Base-by-base conservation (phyloP, 2,888 invertebrate species). In the Eurytoma californica region DNA sequence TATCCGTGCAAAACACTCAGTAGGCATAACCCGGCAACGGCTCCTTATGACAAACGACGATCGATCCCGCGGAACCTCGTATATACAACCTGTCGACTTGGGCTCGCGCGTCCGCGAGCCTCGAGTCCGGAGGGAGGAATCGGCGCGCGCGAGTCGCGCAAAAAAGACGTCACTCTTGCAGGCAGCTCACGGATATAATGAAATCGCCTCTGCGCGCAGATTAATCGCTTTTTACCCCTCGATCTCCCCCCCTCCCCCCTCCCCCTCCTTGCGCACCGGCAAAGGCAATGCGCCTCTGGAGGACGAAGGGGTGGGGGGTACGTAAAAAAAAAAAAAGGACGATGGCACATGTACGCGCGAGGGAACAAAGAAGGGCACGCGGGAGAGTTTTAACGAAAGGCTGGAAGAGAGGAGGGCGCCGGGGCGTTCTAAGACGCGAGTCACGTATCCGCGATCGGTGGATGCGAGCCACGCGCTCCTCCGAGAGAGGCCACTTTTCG, bases 181-280 rank as follows among this genome's bases (percentile, higher is more conserved):
- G 24, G 47, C 70, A 65, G 63, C 63, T 65, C 70, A 72, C 65
- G 65, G 70, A 72, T 66, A 66, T 72, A 70, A 72, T 77, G 65
- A 72, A 77, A 77, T 77, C 58, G 57, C 58, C 68, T 47, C 13
- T 30, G 49, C 24, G 7, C 55, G 58, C 67, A 67, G 73, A 78
- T 78, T 78, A 78, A 78, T 78, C 78, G 68, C 47, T 68, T 78
- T 57, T 78, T 78, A 70, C 63, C 70, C 66, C 70, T 28, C 68
- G 20, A 30, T 39, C 47, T 58, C 30, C 14, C 24, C 4, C 49
- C 39, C n/a, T n/a, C n/a, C 66, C 70, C 39, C 68, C 20, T 20
- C 20, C 55, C 66, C 70, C 39, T 75, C n/a, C 53, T 39, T 47
- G 53, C 30, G 14, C 14, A 5, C 49, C 39, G 39, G 51, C 49